Evolutionary conservation across 2,113 vertebrate genomes (phyloP).

Genomic region (Narcine bancroftii): DNA sequence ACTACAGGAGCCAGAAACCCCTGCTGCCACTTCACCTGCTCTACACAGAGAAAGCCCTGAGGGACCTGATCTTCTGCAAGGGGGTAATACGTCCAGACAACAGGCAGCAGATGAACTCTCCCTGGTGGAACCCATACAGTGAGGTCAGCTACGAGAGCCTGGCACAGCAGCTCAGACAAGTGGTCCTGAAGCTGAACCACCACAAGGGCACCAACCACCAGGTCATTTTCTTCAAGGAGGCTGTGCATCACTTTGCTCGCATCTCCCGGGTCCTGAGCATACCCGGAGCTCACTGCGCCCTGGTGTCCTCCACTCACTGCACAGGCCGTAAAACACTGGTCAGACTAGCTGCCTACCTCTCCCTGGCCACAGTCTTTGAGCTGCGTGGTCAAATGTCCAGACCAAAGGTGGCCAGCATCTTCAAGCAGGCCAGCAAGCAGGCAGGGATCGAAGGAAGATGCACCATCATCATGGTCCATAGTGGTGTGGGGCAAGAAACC

Average conservation of each 20-base stretch:
- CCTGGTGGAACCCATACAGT: conserved; percentile 50
- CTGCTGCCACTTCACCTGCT: conserved; percentile 43
- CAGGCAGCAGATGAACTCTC: conserved; percentile 32
- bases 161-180: conserved; percentile 47
- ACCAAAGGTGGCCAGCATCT: conserved; percentile 46
- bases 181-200: conserved; percentile 42
- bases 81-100: conserved; percentile 41
- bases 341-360: conserved; percentile 54
- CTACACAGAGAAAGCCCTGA: conserved; percentile 41
- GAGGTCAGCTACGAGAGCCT: conserved; percentile 49
- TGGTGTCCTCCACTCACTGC: conserved; percentile 50
- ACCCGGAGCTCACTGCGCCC: conserved; percentile 59
- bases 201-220: not conserved
- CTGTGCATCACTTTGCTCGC: conserved; percentile 56
- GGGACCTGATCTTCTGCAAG: conserved; percentile 53
- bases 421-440: conserved; percentile 53
- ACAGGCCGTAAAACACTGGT: conserved; percentile 64
- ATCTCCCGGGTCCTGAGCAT: conserved; percentile 58
- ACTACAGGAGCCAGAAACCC: too few relatives aligned
- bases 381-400: conserved; percentile 43
- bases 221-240: conserved; percentile 49
- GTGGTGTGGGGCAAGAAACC: conserved; percentile 44
- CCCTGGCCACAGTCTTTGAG: conserved; percentile 53
- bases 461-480: conserved; percentile 59
- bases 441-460: conserved; percentile 46